phyloP scores from a whole-genome alignment of 2,888 invertebrate genomes.

The Onchidella celtica region DNA sequence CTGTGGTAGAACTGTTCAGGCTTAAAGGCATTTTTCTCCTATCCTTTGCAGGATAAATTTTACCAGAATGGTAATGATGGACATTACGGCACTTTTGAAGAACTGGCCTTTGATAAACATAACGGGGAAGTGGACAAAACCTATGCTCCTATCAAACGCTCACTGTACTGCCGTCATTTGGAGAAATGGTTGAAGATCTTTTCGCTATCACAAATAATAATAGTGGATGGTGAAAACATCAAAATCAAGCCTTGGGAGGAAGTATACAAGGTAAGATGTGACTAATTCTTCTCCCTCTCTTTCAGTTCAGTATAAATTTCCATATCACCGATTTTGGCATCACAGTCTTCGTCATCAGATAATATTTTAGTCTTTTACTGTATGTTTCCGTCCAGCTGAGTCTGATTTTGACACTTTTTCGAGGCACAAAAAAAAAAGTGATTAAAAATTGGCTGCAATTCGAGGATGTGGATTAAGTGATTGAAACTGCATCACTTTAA shows the following conservation, averaged over 20 bases:
- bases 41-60: slow-evolving; percentile 26
- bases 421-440: no score
- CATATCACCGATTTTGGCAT: no score
- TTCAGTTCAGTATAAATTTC: no score
- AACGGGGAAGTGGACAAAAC: slow-evolving; percentile 77
- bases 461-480: no score
- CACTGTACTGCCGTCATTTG: slow-evolving; percentile 85
- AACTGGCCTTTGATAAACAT: slow-evolving; percentile 73
- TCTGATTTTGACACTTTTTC: no score
- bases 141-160: slow-evolving; percentile 79
- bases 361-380: neutral
- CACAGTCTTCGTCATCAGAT: no score
- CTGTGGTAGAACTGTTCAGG: no score
- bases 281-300: no score
- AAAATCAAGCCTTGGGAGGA: slow-evolving; percentile 66
- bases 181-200: slow-evolving; percentile 95
- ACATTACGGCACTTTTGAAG: slow-evolving; percentile 69
- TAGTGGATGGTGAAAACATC: slow-evolving; percentile 86
- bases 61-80: neutral
- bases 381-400: no score
- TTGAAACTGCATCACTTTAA: no score
- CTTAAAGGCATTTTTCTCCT: no score
- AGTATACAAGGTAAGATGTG: slow-evolving; percentile 58
- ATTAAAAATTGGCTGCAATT: no score
- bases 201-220: slow-evolving; percentile 92